Percentiles rank a stretch among this genome's conserved stretches.
These are phyloP conservation scores for Tipula unca DNA, from an alignment of 2,888 invertebrate genomes.

Conservation along the genomic window DNA sequence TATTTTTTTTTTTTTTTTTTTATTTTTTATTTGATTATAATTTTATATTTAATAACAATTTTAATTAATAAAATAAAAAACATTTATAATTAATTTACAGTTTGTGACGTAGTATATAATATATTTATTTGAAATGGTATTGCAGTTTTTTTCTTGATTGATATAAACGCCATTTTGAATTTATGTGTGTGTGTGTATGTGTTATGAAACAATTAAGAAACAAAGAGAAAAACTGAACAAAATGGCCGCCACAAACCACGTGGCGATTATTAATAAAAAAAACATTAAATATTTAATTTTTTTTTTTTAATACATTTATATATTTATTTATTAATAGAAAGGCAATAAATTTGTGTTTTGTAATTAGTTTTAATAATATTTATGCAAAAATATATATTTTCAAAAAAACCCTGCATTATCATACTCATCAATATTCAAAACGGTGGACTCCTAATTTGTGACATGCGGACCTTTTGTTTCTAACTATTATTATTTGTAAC, in stretches of 20 bases:
- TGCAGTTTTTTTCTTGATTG: neutral
- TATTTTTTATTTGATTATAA: neutral
- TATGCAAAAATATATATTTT: neutral
- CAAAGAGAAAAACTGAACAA: neutral
- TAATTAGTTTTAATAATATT: neutral
- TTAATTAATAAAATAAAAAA: constrained; percentile 14
- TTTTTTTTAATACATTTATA: neutral
- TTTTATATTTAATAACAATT: constrained; percentile 2
- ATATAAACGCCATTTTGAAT: constrained; percentile 3
- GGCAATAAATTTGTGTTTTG: constrained; percentile 8
- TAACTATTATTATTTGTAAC: neutral
- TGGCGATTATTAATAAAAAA: neutral
- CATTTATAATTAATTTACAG: constrained; percentile 1
- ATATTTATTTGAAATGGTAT: neutral
- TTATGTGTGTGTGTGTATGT: neutral
- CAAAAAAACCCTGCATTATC: constrained; percentile 1
- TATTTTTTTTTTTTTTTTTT: no score
- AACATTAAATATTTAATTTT: neutral
- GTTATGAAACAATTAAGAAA: no score
- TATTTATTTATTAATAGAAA: constrained; percentile 8
- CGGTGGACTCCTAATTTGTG: neutral
- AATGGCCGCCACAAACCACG: neutral
- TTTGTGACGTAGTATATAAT: neutral
- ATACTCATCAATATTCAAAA: neutral
- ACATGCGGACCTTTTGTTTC: neutral